These are phyloP conservation scores for Agriopis aurantiaria DNA, from an alignment of 2,888 invertebrate genomes.

Conservation along the genomic window DNA sequence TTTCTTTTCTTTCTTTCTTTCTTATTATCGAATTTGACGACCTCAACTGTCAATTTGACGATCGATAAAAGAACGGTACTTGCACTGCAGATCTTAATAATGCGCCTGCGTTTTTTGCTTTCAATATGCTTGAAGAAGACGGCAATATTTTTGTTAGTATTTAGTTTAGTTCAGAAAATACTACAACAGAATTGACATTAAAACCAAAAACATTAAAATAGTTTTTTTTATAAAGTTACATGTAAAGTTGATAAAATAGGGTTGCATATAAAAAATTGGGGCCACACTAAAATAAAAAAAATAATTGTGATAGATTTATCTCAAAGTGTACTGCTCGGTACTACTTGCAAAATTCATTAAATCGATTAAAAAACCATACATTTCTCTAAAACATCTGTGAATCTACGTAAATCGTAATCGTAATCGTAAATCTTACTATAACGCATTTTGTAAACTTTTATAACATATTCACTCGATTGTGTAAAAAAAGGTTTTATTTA, in stretches of 20 bases:
- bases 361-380: neutral
- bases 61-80: too few relatives aligned
- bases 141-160: neutral
- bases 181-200: neutral
- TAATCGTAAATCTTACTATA: neutral
- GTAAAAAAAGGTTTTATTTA: constrained; percentile 14
- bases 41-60: too few relatives aligned
- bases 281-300: neutral
- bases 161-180: neutral
- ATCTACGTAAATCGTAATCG: too few relatives aligned
- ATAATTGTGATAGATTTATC: constrained; percentile 11
- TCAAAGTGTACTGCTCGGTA: constrained; percentile 10
- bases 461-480: neutral
- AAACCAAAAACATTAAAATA: neutral
- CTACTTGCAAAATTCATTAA: constrained; percentile 3
- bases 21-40: too few relatives aligned
- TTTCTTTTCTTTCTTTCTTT: too few relatives aligned
- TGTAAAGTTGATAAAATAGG: neutral
- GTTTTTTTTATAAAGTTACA: neutral
- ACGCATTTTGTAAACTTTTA: neutral
- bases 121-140: neutral
- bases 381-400: neutral
- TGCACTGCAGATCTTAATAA: too few relatives aligned
- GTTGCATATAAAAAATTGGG: constrained; percentile 20
- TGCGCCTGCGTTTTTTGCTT: too few relatives aligned